Base-by-base conservation (phyloP, 2,888 invertebrate species). In the Polylopha cassiicola region DNA sequence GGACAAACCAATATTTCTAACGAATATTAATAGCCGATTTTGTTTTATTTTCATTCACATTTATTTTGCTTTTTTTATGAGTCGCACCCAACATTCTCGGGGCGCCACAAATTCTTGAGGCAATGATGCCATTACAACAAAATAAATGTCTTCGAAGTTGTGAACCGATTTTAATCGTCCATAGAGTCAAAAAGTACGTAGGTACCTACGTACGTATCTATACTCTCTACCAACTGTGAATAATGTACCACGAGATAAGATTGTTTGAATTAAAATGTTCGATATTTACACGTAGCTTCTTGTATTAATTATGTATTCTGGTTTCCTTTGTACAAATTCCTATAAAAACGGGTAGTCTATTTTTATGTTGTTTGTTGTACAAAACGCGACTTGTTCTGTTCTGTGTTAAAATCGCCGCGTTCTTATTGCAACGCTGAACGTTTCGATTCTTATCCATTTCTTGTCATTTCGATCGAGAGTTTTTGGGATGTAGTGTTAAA, bases 1-100 rank as follows among this genome's bases (percentile, higher is more conserved):
- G 80, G 80, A 82, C 81, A 84, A 82, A 79, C 82, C 80, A 80
- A 82, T 84, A 82, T 77, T 75, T 82, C 79, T 80, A 85, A 82
- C 80, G 78, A 84, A 79, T 84, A 84, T 84, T 84, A 84, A 82
- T 82, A 72, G 77, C 67, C 50, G 54, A 53, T 76, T 80, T 75
- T 80, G 70, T 71, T 76, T 69, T 75, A 74, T 65, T 79, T 77
- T 63, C 58, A 55, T 51, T 45, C 51, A 61, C 50, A 69, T 69
- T 66, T 67, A 71, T 75, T 69, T 68, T 71, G 69, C 61, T 74
- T 65, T 55, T 53, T 53, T 47, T 52, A 41, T 55, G 56, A 53
- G 65, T 53, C 70, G 62, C 61, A 64, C 65, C 67, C 68, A 68
- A 22, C 74, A 79, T 82, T 76, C 69, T 60, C 54, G 29, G 62